These are phyloP conservation scores for Lacerta viridis DNA, from an alignment of 2,797 vertebrate genomes.

Conservation along the genomic window DNA sequence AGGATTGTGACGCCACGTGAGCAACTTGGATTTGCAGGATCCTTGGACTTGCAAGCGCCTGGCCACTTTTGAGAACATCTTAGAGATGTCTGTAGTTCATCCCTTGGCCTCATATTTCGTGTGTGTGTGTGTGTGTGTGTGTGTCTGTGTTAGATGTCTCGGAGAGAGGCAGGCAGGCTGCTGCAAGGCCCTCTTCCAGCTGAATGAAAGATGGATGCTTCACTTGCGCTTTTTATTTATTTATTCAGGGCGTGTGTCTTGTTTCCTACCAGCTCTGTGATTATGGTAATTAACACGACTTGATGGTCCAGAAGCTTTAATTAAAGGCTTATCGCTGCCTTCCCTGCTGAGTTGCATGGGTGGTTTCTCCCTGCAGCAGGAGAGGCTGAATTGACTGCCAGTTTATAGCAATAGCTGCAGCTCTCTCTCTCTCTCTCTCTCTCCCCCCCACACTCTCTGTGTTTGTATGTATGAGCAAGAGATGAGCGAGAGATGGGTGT, in stretches of 20 bases:
- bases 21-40: no score
- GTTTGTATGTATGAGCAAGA: no score
- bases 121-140: not conserved
- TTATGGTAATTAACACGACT: not conserved
- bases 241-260: not conserved
- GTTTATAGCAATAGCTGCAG: not conserved
- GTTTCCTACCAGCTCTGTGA: not conserved
- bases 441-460: no score
- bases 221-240: not conserved
- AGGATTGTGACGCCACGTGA: no score
- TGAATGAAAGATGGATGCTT: not conserved
- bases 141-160: no score
- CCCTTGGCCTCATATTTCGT: not conserved
- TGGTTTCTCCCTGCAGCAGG: not conserved
- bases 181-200: no score
- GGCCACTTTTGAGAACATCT: no score
- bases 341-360: not conserved
- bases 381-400: not conserved
- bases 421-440: no score
- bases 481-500: no score
- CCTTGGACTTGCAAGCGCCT: no score
- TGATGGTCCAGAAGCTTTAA: not conserved
- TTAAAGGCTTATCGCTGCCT: slow-evolving; percentile 1
- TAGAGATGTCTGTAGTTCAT: not conserved
- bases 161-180: no score